phyloP scores from a whole-genome alignment of 2,113 vertebrate genomes.

The Pyxicephalus adspersus region DNA sequence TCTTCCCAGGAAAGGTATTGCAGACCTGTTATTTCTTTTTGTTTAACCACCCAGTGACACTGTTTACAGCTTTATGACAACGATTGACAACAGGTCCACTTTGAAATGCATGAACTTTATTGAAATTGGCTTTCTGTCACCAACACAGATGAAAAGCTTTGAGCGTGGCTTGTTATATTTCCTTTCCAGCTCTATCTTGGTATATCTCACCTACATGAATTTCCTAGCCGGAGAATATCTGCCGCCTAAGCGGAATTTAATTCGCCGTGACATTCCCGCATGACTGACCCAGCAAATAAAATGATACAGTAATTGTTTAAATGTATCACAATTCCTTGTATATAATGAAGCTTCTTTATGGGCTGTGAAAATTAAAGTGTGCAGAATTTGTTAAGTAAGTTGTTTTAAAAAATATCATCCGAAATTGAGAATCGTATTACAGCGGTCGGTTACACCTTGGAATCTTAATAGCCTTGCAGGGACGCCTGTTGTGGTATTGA shows the following conservation, averaged over 20 bases:
- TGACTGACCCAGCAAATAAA: constrained; percentile 36
- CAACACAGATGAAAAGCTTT: not conserved
- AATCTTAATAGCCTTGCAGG: too few species aligned
- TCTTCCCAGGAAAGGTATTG: too few species aligned
- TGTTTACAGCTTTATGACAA: too few species aligned
- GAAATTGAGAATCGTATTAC: not conserved
- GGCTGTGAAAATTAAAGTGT: constrained; percentile 34
- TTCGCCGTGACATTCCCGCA: constrained; percentile 33
- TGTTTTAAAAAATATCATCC: constrained; percentile 31
- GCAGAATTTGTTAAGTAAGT: constrained; percentile 36
- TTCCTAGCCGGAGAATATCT: constrained; percentile 1
- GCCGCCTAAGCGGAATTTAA: constrained; percentile 15
- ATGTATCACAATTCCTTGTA: constrained; percentile 1
- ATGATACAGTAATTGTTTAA: constrained; percentile 36
- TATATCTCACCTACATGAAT: not conserved
- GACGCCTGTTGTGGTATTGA: too few species aligned
- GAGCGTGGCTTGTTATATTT: not conserved
- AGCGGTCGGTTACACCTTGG: too few species aligned
- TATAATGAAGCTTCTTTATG: constrained; percentile 33
- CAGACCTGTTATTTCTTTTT: too few species aligned
- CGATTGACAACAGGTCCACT: not conserved
- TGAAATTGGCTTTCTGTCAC: too few species aligned
- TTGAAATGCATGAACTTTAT: not conserved
- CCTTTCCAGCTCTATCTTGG: not conserved
- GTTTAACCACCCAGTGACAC: too few species aligned